These are phyloP conservation scores for Siderastrea siderea DNA, from an alignment of 92 coral and sea anemone species.

Conservation along the genomic window DNA sequence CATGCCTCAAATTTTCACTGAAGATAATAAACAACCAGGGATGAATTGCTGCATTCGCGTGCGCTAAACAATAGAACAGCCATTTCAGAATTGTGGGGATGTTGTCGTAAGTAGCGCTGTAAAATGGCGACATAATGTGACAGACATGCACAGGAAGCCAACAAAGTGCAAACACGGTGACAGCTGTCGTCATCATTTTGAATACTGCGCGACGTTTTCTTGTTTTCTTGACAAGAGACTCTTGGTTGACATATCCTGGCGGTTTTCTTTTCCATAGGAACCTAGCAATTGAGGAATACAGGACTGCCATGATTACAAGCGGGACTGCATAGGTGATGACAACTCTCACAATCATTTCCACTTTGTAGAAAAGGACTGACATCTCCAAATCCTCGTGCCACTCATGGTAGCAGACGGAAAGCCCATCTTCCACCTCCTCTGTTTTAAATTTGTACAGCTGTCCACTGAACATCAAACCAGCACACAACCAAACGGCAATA, in stretches of 20 bases:
- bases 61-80: conserved; percentile 17
- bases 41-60: conserved; percentile 40
- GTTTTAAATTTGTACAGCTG: conserved; percentile 21
- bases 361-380: background rate
- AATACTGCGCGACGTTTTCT: conserved; percentile 4
- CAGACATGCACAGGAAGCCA: conserved; percentile 36
- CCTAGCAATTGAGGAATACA: conserved; percentile 64
- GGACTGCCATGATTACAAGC: conserved; percentile 45
- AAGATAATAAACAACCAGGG: conserved; percentile 43
- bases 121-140: conserved; percentile 11
- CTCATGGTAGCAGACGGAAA: background rate
- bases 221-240: background rate
- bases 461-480: conserved; percentile 23
- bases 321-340: conserved; percentile 76
- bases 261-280: conserved; percentile 55
- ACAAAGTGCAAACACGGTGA: conserved; percentile 20
- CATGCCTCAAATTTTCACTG: conserved; percentile 18
- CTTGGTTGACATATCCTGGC: conserved; percentile 3
- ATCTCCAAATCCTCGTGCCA: conserved; percentile 12
- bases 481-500: conserved; percentile 17
- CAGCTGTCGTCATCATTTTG: conserved; percentile 43
- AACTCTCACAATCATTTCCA: conserved; percentile 61
- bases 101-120: background rate
- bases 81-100: background rate
- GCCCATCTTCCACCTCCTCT: background rate